Evolutionary conservation across 2,888 invertebrate species (phyloP), one percentile per base, ranked within the genome.

Genomic region (Diabrotica balteata): DNA sequence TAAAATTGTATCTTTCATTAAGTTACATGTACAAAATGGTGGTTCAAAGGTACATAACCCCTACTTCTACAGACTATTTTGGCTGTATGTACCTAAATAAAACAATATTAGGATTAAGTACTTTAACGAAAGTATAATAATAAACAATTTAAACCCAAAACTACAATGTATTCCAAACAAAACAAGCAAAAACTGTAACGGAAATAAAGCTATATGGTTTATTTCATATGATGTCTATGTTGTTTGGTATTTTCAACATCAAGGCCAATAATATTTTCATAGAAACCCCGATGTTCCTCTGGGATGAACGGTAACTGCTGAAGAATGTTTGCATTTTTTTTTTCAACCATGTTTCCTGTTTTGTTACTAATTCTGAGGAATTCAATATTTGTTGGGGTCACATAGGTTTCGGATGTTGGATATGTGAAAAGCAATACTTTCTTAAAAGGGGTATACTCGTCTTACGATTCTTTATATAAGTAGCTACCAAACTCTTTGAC

Each of bases 401-500:
- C 17, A n/a, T n/a, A n/a, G n/a, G n/a, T n/a, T 59, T 59, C 22
- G 8, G 50, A 49, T 22, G 49, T 49, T 10, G 9, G 4, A 22
- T 47, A 22, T 59, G 49, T 59, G 9, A 59, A 47, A 7, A 47
- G 49, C 6, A 49, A 59, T n/a, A 59, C 50, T 59, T 59, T 59
- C 47, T 47, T 59, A n/a, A 59, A 59, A 8, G 42, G 59, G 5
- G 50, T 11, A 47, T 59, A 47, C 49, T 59, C 49, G 22, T 59
- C 54, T 42, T 54, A 42, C 43, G 42, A 53, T 62, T 44, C 43
- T 9, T 46, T 46, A 46, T 9, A 46, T 17, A 63, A 42, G 49
- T 57, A 63, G 47, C 47, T 47, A 22, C 63, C 63, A 47, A 55
- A 63, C 50, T 63, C 57, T 45, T 63, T 55, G 1, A 55, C 55